A percentile compares a stretch with the other conserved stretches of the same genome.
These are phyloP conservation scores for Coronaproctus castanopsis DNA, from an alignment of 2,888 invertebrate species.

Conservation along the genomic window DNA sequence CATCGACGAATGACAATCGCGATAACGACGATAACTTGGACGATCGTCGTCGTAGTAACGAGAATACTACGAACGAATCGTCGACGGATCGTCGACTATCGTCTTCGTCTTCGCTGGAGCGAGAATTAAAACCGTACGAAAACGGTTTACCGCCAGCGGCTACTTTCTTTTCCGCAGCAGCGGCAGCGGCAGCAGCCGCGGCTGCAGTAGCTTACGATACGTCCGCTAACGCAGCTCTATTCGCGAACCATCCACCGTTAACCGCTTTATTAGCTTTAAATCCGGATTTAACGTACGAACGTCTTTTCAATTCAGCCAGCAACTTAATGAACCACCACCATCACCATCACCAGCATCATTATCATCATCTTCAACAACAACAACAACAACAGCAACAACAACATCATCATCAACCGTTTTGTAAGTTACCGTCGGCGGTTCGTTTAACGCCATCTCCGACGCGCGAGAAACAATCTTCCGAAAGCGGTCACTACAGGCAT, in stretches of 20 bases:
- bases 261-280: constrained; percentile 2
- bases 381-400: no score
- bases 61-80: constrained; percentile 3
- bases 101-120: constrained; percentile 7
- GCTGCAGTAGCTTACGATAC: neutral
- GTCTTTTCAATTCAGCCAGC: neutral
- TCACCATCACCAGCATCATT: neutral
- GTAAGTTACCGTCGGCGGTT: neutral
- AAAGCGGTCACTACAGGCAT: no score
- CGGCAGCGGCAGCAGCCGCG: neutral
- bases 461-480: neutral
- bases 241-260: constrained; percentile 3
- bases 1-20: constrained; percentile 3
- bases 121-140: constrained; percentile 10
- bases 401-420: neutral
- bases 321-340: neutral
- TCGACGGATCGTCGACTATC: neutral
- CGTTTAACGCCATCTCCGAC: neutral
- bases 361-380: no score
- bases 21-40: constrained; percentile 1
- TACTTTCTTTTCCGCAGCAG: neutral
- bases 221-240: neutral
- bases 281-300: constrained; percentile 7
- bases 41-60: neutral
- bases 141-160: constrained; percentile 9